phyloP scores from a whole-genome alignment of 2,113 vertebrate species.

The Tamias sibiricus region DNA sequence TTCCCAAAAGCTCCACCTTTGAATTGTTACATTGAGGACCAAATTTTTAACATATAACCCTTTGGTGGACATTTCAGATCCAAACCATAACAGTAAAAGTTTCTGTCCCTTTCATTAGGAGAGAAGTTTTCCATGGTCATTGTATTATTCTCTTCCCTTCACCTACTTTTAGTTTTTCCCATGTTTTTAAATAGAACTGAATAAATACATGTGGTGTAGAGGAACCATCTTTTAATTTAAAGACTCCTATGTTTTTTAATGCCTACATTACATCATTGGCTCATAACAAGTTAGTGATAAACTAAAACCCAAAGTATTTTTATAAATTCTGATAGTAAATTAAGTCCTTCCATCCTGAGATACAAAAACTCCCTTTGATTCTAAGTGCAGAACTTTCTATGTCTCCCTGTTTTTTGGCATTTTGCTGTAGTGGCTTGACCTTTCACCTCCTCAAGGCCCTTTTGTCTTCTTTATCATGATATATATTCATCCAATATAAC shows the following conservation, averaged over 20 bases:
- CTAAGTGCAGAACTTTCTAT: neutral
- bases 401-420: neutral
- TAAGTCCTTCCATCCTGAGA: neutral
- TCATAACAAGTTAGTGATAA: neutral
- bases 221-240: slow-evolving; percentile 9
- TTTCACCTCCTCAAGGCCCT: neutral
- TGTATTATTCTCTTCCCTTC: neutral
- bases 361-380: neutral
- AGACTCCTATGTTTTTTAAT: neutral
- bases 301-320: neutral
- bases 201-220: neutral
- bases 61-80: no score
- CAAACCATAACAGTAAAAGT: neutral
- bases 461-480: neutral
- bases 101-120: neutral
- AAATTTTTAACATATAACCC: no score
- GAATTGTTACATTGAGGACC: no score
- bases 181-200: neutral
- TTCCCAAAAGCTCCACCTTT: no score
- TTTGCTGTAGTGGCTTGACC: neutral
- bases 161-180: neutral
- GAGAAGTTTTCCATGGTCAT: neutral
- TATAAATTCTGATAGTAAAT: slow-evolving; percentile 4
- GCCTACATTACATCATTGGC: neutral
- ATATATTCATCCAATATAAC: neutral